These are phyloP conservation scores for Cheilosia urbana DNA, from an alignment of 2,888 invertebrate genomes.

Conservation along the genomic window DNA sequence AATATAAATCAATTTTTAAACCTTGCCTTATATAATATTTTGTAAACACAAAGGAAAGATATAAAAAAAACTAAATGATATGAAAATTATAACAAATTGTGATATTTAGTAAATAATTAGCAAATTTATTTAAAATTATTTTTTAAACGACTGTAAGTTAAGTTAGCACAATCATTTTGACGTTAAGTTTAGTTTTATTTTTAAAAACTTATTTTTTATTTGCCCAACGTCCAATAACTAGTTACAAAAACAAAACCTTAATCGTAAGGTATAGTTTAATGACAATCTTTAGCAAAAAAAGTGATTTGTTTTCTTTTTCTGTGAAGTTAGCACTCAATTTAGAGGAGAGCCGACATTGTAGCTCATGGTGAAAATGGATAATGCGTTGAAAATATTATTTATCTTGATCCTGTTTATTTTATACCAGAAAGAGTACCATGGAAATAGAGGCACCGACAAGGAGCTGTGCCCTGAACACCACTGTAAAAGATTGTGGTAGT, in stretches of 20 bases:
- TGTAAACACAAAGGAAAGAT: slow-evolving; percentile 76
- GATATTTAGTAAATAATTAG: slow-evolving; percentile 71
- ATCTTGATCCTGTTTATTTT: no score
- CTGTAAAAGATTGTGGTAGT: no score
- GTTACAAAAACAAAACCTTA: neutral
- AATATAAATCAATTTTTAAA: slow-evolving; percentile 52
- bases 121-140: slow-evolving; percentile 57
- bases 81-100: slow-evolving; percentile 55
- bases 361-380: no score
- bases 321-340: neutral
- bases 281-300: slow-evolving; percentile 53
- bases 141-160: slow-evolving; percentile 25
- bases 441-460: no score
- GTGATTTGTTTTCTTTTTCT: neutral
- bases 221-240: slow-evolving; percentile 16
- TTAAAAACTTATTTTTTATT: slow-evolving; percentile 11
- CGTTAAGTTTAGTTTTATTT: slow-evolving; percentile 1
- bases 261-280: slow-evolving; percentile 16
- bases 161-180: slow-evolving; percentile 67
- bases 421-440: no score
- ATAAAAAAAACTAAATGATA: slow-evolving; percentile 42
- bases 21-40: slow-evolving; percentile 76
- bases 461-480: no score
- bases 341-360: neutral
- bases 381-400: no score